These are phyloP conservation scores for Vespertilio murinus DNA, from an alignment of 2,797 vertebrate species.

Conservation along the genomic window DNA sequence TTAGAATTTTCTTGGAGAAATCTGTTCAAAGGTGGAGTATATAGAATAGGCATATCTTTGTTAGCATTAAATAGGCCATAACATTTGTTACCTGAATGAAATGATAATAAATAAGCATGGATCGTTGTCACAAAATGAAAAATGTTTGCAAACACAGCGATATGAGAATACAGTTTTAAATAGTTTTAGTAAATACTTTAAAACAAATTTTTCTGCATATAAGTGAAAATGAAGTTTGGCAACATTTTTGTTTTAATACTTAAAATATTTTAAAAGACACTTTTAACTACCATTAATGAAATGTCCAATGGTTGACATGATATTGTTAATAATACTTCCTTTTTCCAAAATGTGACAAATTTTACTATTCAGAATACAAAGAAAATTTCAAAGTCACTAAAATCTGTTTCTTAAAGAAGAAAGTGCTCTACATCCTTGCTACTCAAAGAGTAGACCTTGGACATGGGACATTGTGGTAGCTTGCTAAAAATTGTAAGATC, in stretches of 20 bases:
- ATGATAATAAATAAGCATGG: neutral
- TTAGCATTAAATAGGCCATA: neutral
- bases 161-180: neutral
- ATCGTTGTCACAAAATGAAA: neutral
- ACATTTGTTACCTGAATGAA: conserved; percentile 17
- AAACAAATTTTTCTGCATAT: neutral
- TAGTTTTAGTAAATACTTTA: neutral
- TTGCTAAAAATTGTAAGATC: neutral
- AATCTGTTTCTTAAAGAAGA: neutral
- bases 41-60: neutral
- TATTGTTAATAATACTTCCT: neutral
- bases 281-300: neutral
- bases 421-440: neutral
- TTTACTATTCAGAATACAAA: neutral
- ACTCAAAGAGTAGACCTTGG: neutral
- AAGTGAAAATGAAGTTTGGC: neutral
- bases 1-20: neutral
- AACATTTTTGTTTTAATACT: neutral
- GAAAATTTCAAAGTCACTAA: neutral
- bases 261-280: neutral
- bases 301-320: neutral
- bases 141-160: neutral
- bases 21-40: neutral
- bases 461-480: neutral
- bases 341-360: neutral